phyloP scores from a whole-genome alignment of 2,797 vertebrate species.

The Tokudaia muenninki region DNA sequence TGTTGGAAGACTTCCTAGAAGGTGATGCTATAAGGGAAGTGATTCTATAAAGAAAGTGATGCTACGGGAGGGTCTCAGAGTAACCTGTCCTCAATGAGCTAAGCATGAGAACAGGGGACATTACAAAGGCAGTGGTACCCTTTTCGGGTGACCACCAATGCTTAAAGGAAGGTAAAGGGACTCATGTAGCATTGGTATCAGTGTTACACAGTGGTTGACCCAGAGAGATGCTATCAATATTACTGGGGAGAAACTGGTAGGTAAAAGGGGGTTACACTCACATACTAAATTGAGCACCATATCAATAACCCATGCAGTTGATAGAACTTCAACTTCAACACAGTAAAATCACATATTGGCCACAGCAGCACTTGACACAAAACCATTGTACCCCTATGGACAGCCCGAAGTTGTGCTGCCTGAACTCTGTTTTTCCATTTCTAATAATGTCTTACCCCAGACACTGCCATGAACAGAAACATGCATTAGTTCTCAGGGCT shows the following conservation, averaged over 20 bases:
- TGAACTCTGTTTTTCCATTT: neutral
- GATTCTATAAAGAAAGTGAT: neutral
- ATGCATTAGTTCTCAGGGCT: too few relatives aligned
- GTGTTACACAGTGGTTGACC: neutral
- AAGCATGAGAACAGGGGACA: neutral
- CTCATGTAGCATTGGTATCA: neutral
- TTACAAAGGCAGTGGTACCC: neutral
- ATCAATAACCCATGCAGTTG: neutral
- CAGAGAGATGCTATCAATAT: neutral
- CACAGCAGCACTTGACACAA: neutral
- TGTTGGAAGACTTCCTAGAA: neutral
- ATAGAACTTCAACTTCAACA: neutral
- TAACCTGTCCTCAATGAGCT: neutral
- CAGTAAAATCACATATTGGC: neutral
- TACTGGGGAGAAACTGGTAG: neutral
- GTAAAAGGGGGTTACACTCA: neutral
- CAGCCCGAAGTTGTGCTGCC: neutral
- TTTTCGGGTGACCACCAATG: neutral
- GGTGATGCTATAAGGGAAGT: neutral
- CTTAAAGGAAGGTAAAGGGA: neutral
- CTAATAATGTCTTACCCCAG: neutral
- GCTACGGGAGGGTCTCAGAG: neutral
- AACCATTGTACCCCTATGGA: neutral
- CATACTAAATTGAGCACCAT: neutral
- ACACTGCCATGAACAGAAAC: neutral